Percentiles rank a stretch among this genome's conserved stretches.
These are phyloP conservation scores for Nomada hirtipes DNA, from an alignment of 2,888 invertebrate genomes.

Conservation along the genomic window DNA sequence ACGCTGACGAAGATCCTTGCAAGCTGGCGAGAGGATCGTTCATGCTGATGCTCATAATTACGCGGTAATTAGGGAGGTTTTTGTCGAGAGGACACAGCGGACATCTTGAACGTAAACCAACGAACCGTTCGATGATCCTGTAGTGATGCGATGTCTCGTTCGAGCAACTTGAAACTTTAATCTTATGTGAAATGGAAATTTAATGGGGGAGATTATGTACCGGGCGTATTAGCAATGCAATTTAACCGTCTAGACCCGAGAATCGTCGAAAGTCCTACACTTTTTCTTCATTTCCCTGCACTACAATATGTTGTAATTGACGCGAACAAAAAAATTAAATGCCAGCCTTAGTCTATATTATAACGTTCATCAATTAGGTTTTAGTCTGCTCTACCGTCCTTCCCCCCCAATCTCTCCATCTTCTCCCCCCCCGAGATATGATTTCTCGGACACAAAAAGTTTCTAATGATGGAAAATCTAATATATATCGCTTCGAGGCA, in stretches of 20 bases:
- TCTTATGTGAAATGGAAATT: conserved; percentile 36
- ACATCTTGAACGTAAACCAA: conserved; percentile 74
- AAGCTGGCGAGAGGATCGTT: conserved; percentile 29
- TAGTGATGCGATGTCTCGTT: conserved; percentile 27
- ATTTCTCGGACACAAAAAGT: conserved; percentile 75
- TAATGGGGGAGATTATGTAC: conserved; percentile 20
- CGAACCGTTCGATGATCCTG: conserved; percentile 57
- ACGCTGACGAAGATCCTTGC: conserved; percentile 76
- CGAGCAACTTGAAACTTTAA: conserved; percentile 27
- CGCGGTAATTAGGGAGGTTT: conserved; percentile 81
- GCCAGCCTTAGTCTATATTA: neutral
- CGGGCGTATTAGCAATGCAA: neutral
- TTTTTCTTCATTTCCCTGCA: too few species aligned
- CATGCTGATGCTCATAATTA: conserved; percentile 77
- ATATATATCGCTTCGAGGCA: conserved; percentile 76
- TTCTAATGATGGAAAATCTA: conserved; percentile 82
- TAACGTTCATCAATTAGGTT: neutral
- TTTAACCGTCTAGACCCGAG: neutral
- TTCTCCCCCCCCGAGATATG: conserved; percentile 57
- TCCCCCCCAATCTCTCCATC: conserved; percentile 14
- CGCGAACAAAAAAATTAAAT: neutral
- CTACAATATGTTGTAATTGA: too few species aligned
- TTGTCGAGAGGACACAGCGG: conserved; percentile 79
- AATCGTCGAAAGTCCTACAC: too few species aligned
- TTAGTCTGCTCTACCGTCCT: too few species aligned